Percentiles rank a stretch among this genome's conserved stretches.
Conservation (phyloP, 2,888 invertebrate genomes). For the Lymantria dispar region DNA sequence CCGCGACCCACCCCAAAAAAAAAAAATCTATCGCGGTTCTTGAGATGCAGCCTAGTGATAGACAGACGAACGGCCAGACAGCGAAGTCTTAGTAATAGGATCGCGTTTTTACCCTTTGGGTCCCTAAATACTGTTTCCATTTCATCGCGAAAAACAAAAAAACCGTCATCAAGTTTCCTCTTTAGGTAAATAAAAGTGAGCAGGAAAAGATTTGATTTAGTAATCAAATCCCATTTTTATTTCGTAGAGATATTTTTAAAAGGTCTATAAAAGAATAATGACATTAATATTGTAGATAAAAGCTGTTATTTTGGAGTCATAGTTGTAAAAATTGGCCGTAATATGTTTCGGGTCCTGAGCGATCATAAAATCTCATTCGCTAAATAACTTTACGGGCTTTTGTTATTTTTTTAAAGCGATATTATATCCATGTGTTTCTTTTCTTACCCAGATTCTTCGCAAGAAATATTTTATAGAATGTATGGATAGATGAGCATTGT, state of each 20-base stretch:
- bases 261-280: slow-evolving; percentile 46
- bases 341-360: slow-evolving; percentile 39
- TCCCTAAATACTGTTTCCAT: background rate
- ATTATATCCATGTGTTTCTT: too few relatives aligned
- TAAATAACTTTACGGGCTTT: slow-evolving; percentile 35
- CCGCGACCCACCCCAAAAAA: too few relatives aligned
- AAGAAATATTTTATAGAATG: too few relatives aligned
- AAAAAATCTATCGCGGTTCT: too few relatives aligned
- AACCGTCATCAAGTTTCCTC: background rate
- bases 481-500: too few relatives aligned
- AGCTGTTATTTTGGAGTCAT: slow-evolving; percentile 41
- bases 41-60: too few relatives aligned
- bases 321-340: slow-evolving; percentile 58
- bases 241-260: slow-evolving; percentile 25
- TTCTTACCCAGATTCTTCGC: too few relatives aligned
- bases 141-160: background rate
- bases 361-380: slow-evolving; percentile 45
- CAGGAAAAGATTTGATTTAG: slow-evolving; percentile 5
- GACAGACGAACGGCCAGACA: too few relatives aligned
- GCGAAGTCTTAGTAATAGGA: too few relatives aligned
- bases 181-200: background rate
- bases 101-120: too few relatives aligned
- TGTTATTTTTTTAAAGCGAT: too few relatives aligned
- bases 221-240: slow-evolving; percentile 16
- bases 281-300: slow-evolving; percentile 59